Evolutionary conservation across 2,113 vertebrate genomes (phyloP).

Genomic region (Megatriorchis doriae): DNA sequence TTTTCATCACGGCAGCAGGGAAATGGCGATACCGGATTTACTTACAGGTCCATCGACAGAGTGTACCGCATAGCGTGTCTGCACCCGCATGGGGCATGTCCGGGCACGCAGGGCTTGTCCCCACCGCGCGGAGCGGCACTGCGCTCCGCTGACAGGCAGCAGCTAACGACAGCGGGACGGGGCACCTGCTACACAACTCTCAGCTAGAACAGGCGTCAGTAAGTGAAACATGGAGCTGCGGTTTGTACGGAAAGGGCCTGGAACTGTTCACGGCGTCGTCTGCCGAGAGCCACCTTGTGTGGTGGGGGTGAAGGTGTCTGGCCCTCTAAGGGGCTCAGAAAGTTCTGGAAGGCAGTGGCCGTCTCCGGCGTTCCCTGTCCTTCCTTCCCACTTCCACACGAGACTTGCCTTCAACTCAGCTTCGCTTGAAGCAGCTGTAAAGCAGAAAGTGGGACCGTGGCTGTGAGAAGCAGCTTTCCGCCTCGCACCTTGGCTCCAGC

Average conservation of each 20-base stretch:
- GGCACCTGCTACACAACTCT: background rate
- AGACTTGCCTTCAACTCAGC: fast-evolving
- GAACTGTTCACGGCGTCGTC: fast-evolving
- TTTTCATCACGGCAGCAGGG: background rate
- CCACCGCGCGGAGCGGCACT: fast-evolving
- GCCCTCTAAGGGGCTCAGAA: background rate
- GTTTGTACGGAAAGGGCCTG: background rate
- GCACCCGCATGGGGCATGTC: background rate
- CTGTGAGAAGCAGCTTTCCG: background rate
- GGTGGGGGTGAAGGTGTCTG: too few species aligned
- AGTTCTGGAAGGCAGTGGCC: fast-evolving
- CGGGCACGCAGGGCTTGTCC: background rate
- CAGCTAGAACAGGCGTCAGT: too few species aligned
- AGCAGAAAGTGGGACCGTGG: fast-evolving
- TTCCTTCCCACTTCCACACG: background rate
- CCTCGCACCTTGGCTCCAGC: fast-evolving
- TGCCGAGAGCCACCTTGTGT: fast-evolving
- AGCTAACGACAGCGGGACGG: fast-evolving
- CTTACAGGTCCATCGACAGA: background rate
- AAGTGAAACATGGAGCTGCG: background rate
- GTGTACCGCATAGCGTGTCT: too few species aligned
- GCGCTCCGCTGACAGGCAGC: too few species aligned
- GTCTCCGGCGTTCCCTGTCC: fast-evolving
- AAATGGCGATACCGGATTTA: fast-evolving
- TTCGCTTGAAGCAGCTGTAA: background rate